These are phyloP conservation scores for Falco biarmicus DNA, from an alignment of 2,797 vertebrate species.

Conservation along the genomic window DNA sequence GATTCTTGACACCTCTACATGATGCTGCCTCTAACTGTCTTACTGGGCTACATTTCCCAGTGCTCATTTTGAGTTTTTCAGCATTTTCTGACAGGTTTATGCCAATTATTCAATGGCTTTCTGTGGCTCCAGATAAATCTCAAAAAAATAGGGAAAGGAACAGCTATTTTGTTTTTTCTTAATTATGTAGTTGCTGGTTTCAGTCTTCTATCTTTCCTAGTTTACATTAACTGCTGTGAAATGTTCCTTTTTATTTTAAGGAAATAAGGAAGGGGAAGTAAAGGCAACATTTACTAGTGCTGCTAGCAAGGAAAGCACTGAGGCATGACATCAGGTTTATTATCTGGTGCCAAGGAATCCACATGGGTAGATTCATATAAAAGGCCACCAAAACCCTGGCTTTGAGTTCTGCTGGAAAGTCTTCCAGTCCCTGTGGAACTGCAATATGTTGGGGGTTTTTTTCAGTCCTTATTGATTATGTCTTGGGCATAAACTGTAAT, in stretches of 20 bases:
- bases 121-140: not conserved
- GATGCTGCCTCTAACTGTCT: not conserved
- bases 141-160: not conserved
- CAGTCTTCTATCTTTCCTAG: not conserved
- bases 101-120: not conserved
- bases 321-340: not conserved
- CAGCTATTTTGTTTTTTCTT: not conserved
- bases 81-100: not conserved
- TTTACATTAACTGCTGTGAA: not conserved
- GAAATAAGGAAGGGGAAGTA: not conserved
- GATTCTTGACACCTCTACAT: not conserved
- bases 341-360: not conserved
- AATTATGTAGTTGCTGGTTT: not conserved
- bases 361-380: not conserved
- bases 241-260: not conserved
- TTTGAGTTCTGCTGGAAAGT: not conserved
- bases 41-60: not conserved
- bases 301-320: not conserved
- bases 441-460: not conserved
- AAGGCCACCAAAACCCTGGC: not conserved
- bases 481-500: not conserved
- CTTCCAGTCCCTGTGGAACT: not conserved
- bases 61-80: not conserved
- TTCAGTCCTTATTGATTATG: not conserved
- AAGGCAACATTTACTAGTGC: not conserved